A percentile compares a stretch with the other conserved stretches of the same genome.
phyloP scores from a whole-genome alignment of 2,888 invertebrate species.

The Eupelmus urozonus region DNA sequence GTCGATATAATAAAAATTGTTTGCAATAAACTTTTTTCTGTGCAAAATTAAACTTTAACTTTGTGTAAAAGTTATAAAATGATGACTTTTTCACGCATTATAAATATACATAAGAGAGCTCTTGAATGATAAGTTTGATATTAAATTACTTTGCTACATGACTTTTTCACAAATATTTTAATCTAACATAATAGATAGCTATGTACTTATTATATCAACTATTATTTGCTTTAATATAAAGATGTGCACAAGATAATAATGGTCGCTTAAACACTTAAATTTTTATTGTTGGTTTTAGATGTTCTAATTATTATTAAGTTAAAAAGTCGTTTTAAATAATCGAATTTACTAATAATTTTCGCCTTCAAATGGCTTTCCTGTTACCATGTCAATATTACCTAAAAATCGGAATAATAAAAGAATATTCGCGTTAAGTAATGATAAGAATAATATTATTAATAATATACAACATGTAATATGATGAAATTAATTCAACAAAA shows the following conservation, averaged over 20 bases:
- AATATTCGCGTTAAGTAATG: slow-evolving; percentile 4
- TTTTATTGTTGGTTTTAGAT: no score
- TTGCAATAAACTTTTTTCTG: not conserved
- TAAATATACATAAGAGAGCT: no score
- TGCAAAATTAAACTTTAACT: not conserved
- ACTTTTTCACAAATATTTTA: no score
- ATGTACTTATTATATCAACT: no score
- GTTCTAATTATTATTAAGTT: no score
- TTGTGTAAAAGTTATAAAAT: not conserved
- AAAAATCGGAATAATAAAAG: slow-evolving; percentile 2
- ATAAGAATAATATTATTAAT: slow-evolving; percentile 17
- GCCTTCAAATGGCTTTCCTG: slow-evolving; percentile 14
- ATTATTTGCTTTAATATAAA: no score
- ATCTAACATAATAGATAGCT: no score
- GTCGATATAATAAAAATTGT: not conserved
- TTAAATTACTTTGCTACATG: no score
- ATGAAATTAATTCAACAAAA: not conserved
- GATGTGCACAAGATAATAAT: no score
- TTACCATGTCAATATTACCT: slow-evolving; percentile 32
- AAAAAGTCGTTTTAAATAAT: not conserved
- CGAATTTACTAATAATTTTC: not conserved
- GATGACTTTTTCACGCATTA: not conserved
- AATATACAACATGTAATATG: slow-evolving; percentile 11
- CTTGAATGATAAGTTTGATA: no score
- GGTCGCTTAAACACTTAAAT: no score